Evolutionary conservation across 2,113 vertebrate species (phyloP), one percentile per base, ranked within the genome.

Genomic region (Cygnus atratus): DNA sequence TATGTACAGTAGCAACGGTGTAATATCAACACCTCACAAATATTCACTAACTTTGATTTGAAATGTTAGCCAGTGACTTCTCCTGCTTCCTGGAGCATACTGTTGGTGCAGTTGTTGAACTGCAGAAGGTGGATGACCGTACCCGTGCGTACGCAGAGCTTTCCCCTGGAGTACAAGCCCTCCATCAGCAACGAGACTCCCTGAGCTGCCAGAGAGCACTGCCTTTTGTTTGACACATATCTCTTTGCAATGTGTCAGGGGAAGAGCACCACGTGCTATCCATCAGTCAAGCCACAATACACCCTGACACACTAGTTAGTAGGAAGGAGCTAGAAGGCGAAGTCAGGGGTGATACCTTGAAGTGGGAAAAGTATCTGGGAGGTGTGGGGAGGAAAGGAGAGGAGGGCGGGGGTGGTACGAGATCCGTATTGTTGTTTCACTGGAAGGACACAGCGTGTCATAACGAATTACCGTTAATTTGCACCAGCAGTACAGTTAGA

Each of bases 381-480:
- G 65, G 81, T 58, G 12, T n/a, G 17, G 46, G 67, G 91, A 90
- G 37, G 54, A 46, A 75, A 46, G 66, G 28, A 68, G 31, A 78
- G 52, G 44, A 66, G 46, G 87, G 90, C 0, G 0, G 84, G 93
- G 93, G 92, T 66, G 94, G 86, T 94, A 95, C 55, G 5, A 95
- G 95, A 84, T 96, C 97, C 97, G 95, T 96, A 94, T 88, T 97
- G 98, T 97, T 97, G 96, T 97, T 98, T 96, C 93, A 74, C 96
- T 97, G 91, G 96, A 97, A 98, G 97, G 98, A 98, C 98, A 98
- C 77, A 78, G 94, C 44, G 68, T 98, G 98, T 98, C 99, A 98
- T 97, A 98, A 98, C 84, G 93, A 98, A 99, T 99, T 98, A 98
- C 95, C 22, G 93, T 97, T 97, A 96, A 97, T 98, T 97, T 98